Conservation (phyloP, 2,113 vertebrate genomes). For the Saguinus midas region DNA sequence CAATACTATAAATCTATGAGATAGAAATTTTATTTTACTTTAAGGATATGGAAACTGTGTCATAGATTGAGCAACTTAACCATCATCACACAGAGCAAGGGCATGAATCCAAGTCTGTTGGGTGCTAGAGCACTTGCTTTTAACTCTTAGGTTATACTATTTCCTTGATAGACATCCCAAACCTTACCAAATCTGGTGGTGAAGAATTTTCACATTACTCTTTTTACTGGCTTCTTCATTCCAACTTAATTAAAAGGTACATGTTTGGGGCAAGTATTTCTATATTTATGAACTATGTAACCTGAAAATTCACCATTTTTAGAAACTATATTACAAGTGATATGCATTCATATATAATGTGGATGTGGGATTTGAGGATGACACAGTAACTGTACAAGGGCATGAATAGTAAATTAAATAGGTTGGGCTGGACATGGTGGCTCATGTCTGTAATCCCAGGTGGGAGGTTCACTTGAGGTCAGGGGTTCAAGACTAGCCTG, state of each 20-base stretch:
- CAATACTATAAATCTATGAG: not conserved
- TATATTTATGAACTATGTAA: not conserved
- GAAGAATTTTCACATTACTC: not conserved
- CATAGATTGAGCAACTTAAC: not conserved
- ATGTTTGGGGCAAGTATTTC: not conserved
- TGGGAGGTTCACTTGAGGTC: too few species aligned
- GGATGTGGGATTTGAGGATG: not conserved
- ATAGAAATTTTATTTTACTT: not conserved
- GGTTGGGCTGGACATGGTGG: too few species aligned
- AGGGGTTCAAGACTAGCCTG: too few species aligned
- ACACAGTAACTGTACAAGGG: not conserved
- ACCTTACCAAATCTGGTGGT: not conserved
- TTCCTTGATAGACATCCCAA: not conserved
- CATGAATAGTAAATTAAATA: not conserved
- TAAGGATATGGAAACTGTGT: not conserved
- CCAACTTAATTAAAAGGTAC: not conserved
- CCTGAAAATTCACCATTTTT: not conserved
- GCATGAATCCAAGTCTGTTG: not conserved
- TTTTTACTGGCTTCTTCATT: not conserved
- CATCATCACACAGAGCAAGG: not conserved
- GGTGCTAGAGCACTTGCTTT: not conserved
- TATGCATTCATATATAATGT: not conserved
- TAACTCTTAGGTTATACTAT: fast-evolving
- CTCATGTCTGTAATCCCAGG: too few species aligned
- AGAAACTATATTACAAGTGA: not conserved